Base-by-base conservation (phyloP, 2,888 invertebrate species). In the Cerastoderma edule region DNA sequence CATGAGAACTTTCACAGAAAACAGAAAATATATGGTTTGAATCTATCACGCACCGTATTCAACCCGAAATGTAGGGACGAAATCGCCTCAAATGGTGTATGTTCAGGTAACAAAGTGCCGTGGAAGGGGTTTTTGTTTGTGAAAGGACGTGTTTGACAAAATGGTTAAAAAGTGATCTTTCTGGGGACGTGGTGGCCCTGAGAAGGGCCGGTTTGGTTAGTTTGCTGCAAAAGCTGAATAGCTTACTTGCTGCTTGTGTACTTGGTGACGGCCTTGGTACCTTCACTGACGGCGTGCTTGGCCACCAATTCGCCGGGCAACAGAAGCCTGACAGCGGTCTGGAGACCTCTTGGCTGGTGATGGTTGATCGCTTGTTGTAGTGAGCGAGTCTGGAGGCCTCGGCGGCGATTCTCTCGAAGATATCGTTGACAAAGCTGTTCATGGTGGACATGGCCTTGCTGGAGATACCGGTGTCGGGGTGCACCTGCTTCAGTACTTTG, bases 251-350 rank as follows among this genome's bases (percentile, higher is more conserved):
- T 85, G 84, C 83, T 85, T 54, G 87, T 88, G 81, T 88, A 88
- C 76, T 89, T 89, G 70, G 88, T 88, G 33, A 88, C 87, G 13
- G 96, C 87, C 73, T 89, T 89, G 64, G 88, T 88, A 54, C 87
- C 86, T 66, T 87, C 87, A 46, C 74, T 77, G 44, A 88, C 95
- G 0, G 96, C 95, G 90, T 96, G 96, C 78, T 95, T 95, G 0
- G 95, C 95, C n/a, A n/a, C n/a, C 72, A 96, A 90, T 89, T 96
- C 96, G 6, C 95, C 96, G 0, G 96, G 96, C 3, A 96, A 92
- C 0, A 96, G 87, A 0, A 96, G 93, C 53, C 95, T 94, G 0
- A 95, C 94, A 0, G 95, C 95, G 0, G 95, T 95, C 87, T 96
- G 95, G 16, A 96, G 95, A 96, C 94, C 83, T 96, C 96, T 69